Evolutionary conservation across 2,797 vertebrate species (phyloP), one percentile per base, ranked within the genome.

Genomic region (Aeoliscus strigatus): DNA sequence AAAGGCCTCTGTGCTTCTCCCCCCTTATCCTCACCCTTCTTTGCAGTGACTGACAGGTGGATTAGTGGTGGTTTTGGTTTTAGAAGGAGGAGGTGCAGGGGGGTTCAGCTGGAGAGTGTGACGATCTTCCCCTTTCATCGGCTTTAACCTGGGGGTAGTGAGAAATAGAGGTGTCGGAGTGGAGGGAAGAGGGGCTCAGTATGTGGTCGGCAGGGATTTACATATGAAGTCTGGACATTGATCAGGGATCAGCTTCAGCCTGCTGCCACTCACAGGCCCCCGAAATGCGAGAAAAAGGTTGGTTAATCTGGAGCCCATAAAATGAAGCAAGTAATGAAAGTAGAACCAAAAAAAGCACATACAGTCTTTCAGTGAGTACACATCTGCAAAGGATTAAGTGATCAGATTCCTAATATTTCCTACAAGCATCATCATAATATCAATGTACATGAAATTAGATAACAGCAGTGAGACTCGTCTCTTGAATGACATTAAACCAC

Each of bases 131-230:
- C 64, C 60, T 76, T 85, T 79, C 75, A 75, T 21, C 18, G 14
- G 42, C 60, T 38, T 61, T 65, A 49, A 80, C 47, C 63, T 33
- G 59, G 62, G 67, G 62, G 45, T 18, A 16, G 13, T 45, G 44
- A 33, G 41, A 60, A 35, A 25, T n/a, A n/a, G 18, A 6, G 18
- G 18, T 3, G 18, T 21, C 18, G 18, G 18, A 6, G 18, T 21
- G 18, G 18, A 28, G 42, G 18, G 31, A 55, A 48, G 69, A 58
- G 66, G 65, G 46, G 14, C 51, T 51, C 33, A 49, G 64, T 58
- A 74, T 68, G 76, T 55, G 57, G 57, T 70, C 62, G 63, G 56
- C 9, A 39, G 44, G 71, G 72, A 82, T 77, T 80, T 83, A 54
- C 65, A 77, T 86, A 78, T 75, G 61, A 84, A 72, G 70, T 39